Conservation (phyloP, 2,113 vertebrate species). For the Hystrix cristata region DNA sequence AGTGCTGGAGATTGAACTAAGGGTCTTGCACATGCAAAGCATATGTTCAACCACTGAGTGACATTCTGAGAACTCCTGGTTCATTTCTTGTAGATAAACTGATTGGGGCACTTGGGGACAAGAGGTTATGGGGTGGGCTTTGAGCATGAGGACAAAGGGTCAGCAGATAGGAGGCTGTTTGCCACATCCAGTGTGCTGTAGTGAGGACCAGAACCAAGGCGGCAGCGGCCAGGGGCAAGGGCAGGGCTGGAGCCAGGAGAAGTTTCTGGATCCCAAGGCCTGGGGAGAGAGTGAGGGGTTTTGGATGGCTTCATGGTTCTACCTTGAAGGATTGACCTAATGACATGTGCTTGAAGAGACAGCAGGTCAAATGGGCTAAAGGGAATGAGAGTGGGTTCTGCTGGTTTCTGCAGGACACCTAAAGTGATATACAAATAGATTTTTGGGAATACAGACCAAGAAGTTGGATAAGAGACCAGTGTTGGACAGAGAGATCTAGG, state of each 20-base stretch:
- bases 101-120: neutral
- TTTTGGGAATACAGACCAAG: neutral
- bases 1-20: neutral
- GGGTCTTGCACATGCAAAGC: neutral
- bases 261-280: neutral
- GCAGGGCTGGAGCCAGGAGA: neutral
- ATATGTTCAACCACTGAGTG: neutral
- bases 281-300: neutral
- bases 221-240: neutral
- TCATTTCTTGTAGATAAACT: neutral
- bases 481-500: neutral
- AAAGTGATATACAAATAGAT: neutral
- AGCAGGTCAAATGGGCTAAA: neutral
- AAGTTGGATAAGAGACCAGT: neutral
- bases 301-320: neutral
- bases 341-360: neutral
- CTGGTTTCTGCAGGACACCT: neutral
- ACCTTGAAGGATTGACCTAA: neutral
- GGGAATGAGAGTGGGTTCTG: neutral
- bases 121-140: neutral
- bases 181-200: neutral
- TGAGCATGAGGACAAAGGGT: neutral
- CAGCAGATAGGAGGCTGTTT: neutral
- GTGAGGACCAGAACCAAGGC: neutral
- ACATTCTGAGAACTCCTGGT: too few species aligned